These are phyloP conservation scores for Trachemys scripta DNA, from an alignment of 2,113 vertebrate genomes.

Conservation along the genomic window DNA sequence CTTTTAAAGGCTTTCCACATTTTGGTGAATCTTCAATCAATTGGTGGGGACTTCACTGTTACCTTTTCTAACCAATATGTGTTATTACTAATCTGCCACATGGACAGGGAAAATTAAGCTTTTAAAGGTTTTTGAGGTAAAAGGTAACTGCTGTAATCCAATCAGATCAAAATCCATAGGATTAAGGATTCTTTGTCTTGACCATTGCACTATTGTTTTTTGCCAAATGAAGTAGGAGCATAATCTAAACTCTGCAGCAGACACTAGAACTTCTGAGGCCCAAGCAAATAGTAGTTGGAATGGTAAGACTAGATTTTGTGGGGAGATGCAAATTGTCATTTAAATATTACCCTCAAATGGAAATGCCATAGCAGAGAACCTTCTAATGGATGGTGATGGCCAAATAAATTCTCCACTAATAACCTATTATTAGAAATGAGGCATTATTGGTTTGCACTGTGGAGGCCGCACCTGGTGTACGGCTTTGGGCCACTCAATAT, in stretches of 20 bases:
- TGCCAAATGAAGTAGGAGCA: constrained; percentile 74
- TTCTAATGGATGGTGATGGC: neutral
- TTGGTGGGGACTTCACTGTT: neutral
- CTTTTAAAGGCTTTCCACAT: neutral
- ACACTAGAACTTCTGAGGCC: neutral
- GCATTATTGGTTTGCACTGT: neutral
- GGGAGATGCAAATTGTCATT: neutral
- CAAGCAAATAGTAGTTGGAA: neutral
- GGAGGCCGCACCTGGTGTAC: neutral
- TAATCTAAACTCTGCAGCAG: neutral
- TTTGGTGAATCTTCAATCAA: neutral
- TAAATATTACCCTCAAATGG: neutral
- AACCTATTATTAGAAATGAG: neutral
- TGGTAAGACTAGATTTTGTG: neutral
- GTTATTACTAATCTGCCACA: neutral
- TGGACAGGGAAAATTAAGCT: constrained; percentile 18
- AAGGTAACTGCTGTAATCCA: neutral
- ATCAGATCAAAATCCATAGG: neutral
- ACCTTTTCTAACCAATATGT: neutral
- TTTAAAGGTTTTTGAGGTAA: constrained; percentile 28
- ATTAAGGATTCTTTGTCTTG: constrained; percentile 4
- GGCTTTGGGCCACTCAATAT: neutral
- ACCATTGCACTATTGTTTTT: constrained; percentile 69
- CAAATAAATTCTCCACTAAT: neutral
- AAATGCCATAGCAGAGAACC: neutral